Evolutionary conservation across 1,140 invertebrate species (phyloP).

Genomic region (Apocrypta bakeri): DNA sequence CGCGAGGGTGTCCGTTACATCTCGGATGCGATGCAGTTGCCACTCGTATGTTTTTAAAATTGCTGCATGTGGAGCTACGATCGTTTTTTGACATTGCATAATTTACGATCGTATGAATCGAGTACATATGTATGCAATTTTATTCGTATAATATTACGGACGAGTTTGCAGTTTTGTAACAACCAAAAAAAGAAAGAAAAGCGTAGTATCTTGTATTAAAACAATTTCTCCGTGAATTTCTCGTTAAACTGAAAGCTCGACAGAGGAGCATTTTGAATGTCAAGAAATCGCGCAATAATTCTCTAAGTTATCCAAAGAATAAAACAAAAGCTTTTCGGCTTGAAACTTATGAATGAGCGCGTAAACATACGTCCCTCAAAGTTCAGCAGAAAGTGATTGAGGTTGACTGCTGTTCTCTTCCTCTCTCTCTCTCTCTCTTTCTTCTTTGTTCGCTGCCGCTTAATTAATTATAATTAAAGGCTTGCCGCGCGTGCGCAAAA

Average conservation of each 20-base stretch:
- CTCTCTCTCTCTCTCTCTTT: constrained; percentile 4
- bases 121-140: not conserved
- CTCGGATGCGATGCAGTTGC: not conserved
- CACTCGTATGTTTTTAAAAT: too few species aligned
- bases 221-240: not conserved
- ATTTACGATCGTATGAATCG: not conserved
- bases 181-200: too few species aligned
- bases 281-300: not conserved
- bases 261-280: not conserved
- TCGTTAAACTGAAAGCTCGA: not conserved
- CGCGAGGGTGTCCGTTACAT: not conserved
- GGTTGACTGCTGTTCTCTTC: constrained; percentile 34
- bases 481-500: not conserved
- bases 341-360: not conserved
- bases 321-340: not conserved
- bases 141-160: too few species aligned
- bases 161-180: too few species aligned
- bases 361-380: constrained; percentile 7
- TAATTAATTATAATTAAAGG: constrained; percentile 66
- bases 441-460: constrained; percentile 57
- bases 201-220: not conserved
- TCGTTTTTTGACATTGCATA: not conserved
- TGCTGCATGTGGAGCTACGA: not conserved
- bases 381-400: constrained; percentile 38
- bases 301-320: not conserved